A percentile compares a stretch with the other conserved stretches of the same genome.
Evolutionary conservation across 2,797 vertebrate species (phyloP).

Genomic region (Myioborus melanocephalus): DNA sequence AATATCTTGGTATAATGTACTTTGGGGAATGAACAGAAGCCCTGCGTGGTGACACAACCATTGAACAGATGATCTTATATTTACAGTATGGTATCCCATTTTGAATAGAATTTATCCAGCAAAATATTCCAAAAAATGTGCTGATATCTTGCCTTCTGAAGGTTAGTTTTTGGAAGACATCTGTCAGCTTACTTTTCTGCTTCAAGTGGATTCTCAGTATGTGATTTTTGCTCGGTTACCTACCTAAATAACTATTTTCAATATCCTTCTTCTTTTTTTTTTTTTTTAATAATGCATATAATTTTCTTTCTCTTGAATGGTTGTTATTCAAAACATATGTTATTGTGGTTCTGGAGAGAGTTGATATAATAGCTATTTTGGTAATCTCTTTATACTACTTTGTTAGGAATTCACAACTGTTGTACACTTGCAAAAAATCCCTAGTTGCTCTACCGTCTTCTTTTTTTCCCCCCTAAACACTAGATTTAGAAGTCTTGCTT

Average conservation of each 20-base stretch:
- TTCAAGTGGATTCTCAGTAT: neutral
- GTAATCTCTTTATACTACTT: neutral
- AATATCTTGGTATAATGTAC: slow-evolving; percentile 32
- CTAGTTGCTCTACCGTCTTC: neutral
- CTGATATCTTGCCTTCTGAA: neutral
- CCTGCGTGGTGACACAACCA: neutral
- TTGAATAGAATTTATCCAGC: slow-evolving; percentile 43
- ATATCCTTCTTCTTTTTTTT: neutral
- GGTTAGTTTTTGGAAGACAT: neutral
- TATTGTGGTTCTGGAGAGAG: neutral
- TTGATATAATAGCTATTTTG: neutral
- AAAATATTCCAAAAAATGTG: slow-evolving; percentile 28
- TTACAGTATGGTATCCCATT: slow-evolving; percentile 35
- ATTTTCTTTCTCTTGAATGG: neutral
- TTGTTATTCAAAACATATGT: neutral
- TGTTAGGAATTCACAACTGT: neutral
- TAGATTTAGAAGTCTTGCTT: neutral
- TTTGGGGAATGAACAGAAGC: slow-evolving; percentile 35
- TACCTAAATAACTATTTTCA: neutral
- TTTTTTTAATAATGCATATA: neutral
- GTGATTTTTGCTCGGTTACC: neutral
- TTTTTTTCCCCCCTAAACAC: neutral
- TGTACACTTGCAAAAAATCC: neutral
- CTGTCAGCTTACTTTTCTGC: neutral
- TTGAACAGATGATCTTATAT: neutral